A percentile compares a stretch with the other conserved stretches of the same genome.
Evolutionary conservation across 2,113 vertebrate genomes (phyloP).

Genomic region (Girardinichthys multiradiatus): DNA sequence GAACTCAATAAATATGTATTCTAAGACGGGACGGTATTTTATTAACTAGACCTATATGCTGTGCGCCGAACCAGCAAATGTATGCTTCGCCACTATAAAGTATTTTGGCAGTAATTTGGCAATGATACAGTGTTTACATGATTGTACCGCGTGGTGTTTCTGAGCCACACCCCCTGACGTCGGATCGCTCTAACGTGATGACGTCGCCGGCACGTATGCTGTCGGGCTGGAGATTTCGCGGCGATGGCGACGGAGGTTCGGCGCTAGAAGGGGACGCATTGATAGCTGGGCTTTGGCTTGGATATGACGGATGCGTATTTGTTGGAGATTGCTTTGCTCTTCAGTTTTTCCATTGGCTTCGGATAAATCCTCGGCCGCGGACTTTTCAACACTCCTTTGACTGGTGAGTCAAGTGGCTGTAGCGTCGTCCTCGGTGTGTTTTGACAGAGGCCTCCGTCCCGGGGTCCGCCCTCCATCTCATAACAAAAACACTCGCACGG

Average conservation of each 20-base stretch:
- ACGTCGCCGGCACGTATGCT: conserved; percentile 63
- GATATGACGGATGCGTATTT: conserved; percentile 64
- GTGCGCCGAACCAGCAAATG: neutral
- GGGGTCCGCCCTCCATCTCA: conserved; percentile 85
- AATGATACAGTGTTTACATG: conserved; percentile 63
- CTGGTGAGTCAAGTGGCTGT: conserved; percentile 71
- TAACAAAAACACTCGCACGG: conserved; percentile 78
- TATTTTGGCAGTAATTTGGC: neutral
- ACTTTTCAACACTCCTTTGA: conserved; percentile 25
- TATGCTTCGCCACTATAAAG: neutral
- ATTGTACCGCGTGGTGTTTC: conserved; percentile 48
- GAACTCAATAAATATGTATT: too few relatives aligned
- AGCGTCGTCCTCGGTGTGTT: conserved; percentile 66
- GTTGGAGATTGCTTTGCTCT: conserved; percentile 48
- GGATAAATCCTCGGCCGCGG: conserved; percentile 35
- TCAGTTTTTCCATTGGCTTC: conserved; percentile 48
- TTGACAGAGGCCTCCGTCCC: conserved; percentile 79
- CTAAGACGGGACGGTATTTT: too few relatives aligned
- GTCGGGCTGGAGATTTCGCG: conserved; percentile 70
- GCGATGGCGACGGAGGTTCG: conserved; percentile 77
- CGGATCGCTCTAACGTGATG: conserved; percentile 42
- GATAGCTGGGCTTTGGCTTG: conserved; percentile 63
- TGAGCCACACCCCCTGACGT: conserved; percentile 36
- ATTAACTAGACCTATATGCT: neutral
- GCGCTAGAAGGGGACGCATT: conserved; percentile 69